A percentile compares a stretch with the other conserved stretches of the same genome.
phyloP scores from a whole-genome alignment of 2,113 vertebrate species.

The Stegostoma tigrinum region DNA sequence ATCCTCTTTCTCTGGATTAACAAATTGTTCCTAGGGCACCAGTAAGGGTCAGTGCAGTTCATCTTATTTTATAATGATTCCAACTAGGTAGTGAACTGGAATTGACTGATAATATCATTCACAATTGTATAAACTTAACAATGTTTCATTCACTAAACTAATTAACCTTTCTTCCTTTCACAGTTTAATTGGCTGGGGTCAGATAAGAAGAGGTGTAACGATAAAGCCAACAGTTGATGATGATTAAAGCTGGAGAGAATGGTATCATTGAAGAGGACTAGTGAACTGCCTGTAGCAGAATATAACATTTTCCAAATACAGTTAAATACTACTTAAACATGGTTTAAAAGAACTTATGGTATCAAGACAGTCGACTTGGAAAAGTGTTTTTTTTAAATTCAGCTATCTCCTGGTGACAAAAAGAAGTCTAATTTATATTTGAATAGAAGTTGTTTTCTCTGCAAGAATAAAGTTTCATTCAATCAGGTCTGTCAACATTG shows the following conservation, averaged over 20 bases:
- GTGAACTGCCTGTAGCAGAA: background rate
- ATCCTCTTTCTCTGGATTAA: background rate
- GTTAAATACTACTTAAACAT: conserved; percentile 28
- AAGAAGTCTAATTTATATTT: conserved; percentile 46
- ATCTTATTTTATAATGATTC: background rate
- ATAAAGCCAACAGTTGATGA: conserved; percentile 97
- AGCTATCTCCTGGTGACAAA: conserved; percentile 42
- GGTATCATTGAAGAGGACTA: conserved; percentile 32
- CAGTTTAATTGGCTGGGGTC: conserved; percentile 97
- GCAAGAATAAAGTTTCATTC: conserved; percentile 13
- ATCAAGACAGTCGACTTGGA: conserved; percentile 28
- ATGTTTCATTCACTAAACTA: background rate
- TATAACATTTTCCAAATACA: conserved; percentile 18
- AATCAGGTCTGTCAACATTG: conserved; percentile 29
- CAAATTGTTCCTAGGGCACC: background rate
- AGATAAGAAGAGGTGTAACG: conserved; percentile 97
- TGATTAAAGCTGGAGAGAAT: conserved; percentile 64
- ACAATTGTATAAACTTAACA: no score
- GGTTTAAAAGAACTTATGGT: conserved; percentile 31
- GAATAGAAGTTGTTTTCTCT: conserved; percentile 14
- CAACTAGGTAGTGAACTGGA: background rate
- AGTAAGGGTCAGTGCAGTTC: background rate
- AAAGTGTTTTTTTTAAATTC: conserved; percentile 38
- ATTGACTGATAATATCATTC: background rate
- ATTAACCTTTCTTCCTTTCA: conserved; percentile 40